These are phyloP conservation scores for Hyperoodon ampullatus DNA, from an alignment of 2,113 vertebrate species.

Conservation along the genomic window DNA sequence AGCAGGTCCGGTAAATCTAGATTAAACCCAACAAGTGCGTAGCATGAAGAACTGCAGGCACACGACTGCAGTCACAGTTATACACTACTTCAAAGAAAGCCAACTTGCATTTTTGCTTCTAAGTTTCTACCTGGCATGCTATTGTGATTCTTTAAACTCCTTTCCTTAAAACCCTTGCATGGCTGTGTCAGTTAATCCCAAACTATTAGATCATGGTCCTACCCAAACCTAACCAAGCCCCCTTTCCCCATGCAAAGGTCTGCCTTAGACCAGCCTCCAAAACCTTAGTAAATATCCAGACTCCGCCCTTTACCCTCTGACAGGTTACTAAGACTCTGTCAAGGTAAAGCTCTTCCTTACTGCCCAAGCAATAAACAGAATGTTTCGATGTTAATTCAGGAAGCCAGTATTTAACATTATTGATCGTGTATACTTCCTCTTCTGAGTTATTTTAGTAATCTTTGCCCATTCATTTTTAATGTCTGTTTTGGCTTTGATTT, in stretches of 20 bases:
- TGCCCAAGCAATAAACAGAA: background rate
- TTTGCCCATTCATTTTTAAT: background rate
- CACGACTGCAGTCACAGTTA: background rate
- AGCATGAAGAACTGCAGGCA: background rate
- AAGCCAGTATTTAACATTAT: background rate
- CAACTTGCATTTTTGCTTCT: background rate
- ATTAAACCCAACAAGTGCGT: background rate
- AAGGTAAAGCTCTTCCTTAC: background rate
- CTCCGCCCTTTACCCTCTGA: background rate
- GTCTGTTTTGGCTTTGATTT: background rate
- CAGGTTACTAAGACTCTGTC: background rate
- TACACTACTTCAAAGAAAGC: background rate
- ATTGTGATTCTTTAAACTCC: background rate
- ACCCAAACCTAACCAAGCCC: background rate
- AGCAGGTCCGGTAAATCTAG: background rate
- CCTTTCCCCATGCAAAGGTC: background rate
- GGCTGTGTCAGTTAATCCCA: background rate
- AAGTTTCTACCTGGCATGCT: background rate
- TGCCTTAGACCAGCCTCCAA: background rate
- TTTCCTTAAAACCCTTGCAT: constrained; percentile 1
- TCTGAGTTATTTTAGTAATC: background rate
- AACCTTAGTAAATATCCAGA: background rate
- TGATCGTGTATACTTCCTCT: background rate
- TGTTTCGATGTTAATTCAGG: background rate
- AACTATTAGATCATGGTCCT: background rate